Evolutionary conservation across 2,797 vertebrate genomes (phyloP), one percentile per base, ranked within the genome.

Genomic region (Myotis myotis): DNA sequence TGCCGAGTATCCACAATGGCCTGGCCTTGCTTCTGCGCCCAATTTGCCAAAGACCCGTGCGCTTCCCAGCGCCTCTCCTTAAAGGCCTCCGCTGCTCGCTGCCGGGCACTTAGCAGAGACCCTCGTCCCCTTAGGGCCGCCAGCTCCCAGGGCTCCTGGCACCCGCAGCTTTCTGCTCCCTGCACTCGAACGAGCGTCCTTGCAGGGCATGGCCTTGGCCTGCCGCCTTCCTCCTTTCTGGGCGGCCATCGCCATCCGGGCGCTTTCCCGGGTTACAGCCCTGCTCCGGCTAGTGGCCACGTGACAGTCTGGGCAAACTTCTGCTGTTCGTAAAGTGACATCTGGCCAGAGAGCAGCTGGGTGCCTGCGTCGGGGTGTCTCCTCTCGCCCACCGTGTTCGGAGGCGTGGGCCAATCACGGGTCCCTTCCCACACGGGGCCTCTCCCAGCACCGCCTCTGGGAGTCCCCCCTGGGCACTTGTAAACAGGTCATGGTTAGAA

Each of bases 71-170:
- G 0, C 12, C 53, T 79, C 51, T 33, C 80, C 28, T n/a, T 25
- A 22, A 47, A 19, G 41, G 79, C 25, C 38, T 41, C 1, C 0
- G 74, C 30, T 15, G 0, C 0, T 0, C 22, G 19, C 41, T 4
- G 53, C 4, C 0, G 11, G 36, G 38, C 57, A 22, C 5, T 38
- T 5, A 1, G n/a, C 2, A 36, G 75, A 16, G 17, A 5, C 0
- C 0, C 15, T 12, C 7, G 53, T 60, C 12, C 25, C 0, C n/a
- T 10, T 2, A 0, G 11, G 0, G 1, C 36, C 2, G 2, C 5
- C 33, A 0, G 22, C 93, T 55, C 36, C 12, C 16, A 3, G 1
- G 19, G n/a, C 13, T 51, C 1, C 16, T 23, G 0, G 85, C 47
- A 41, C 76, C 51, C 19, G 20, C 22, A 9, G 2, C 76, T 1